Conservation (phyloP, 2,797 vertebrate species). For the Presbytis comata region DNA sequence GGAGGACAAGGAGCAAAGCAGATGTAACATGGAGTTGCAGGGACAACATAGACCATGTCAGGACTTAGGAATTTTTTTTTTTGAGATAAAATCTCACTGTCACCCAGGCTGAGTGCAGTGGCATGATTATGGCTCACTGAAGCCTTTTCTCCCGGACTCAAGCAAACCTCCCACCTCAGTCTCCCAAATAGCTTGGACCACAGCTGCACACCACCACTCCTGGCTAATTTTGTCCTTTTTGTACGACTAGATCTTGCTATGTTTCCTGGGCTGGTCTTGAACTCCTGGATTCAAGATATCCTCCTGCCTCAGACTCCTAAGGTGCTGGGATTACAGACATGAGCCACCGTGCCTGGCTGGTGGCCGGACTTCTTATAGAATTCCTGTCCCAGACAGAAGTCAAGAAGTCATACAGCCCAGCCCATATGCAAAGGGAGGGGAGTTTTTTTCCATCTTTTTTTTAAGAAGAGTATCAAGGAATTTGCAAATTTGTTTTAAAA, state of each 20-base stretch:
- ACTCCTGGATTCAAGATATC: too few relatives aligned
- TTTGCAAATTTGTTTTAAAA: neutral
- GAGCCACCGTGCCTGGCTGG: neutral
- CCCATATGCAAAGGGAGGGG: neutral
- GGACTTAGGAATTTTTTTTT: neutral
- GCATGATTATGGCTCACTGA: neutral
- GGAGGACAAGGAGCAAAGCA: neutral
- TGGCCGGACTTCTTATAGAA: neutral
- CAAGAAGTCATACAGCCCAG: neutral
- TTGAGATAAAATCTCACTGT: neutral
- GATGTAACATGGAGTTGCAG: neutral
- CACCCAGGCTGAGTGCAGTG: neutral
- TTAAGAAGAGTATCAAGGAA: neutral
- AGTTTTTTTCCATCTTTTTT: too few relatives aligned
- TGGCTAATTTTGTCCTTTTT: too few relatives aligned
- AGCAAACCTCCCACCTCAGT: neutral
- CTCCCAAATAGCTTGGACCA: too few relatives aligned
- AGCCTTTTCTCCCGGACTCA: neutral
- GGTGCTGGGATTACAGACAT: neutral
- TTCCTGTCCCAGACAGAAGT: neutral
- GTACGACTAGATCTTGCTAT: too few relatives aligned
- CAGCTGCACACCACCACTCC: too few relatives aligned
- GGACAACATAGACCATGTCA: accelerated
- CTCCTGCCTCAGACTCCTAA: neutral
- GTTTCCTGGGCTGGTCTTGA: neutral